Percentiles rank a stretch among this genome's conserved stretches.
These are phyloP conservation scores for Neosilurus hyrtlii DNA, from an alignment of 2,797 vertebrate genomes.

Conservation along the genomic window DNA sequence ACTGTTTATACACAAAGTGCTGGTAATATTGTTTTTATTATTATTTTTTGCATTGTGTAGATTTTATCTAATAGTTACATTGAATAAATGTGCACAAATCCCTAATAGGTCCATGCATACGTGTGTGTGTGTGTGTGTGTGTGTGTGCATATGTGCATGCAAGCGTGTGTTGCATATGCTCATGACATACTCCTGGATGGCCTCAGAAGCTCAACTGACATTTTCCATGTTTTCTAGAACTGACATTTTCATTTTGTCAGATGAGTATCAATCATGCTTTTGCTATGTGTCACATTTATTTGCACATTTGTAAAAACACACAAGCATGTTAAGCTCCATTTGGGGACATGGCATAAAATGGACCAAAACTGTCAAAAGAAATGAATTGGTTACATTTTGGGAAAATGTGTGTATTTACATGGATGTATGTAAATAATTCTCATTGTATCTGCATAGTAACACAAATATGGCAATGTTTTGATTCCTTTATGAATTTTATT, in stretches of 20 bases:
- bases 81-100: background rate
- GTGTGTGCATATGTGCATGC: background rate
- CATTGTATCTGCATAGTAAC: slow-evolving; percentile 20
- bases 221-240: slow-evolving; percentile 67
- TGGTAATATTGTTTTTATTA: background rate
- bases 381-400: slow-evolving; percentile 16
- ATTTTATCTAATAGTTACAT: background rate
- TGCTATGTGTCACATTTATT: slow-evolving; percentile 73
- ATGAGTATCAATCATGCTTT: slow-evolving; percentile 82
- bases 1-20: slow-evolving; percentile 8
- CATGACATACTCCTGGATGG: slow-evolving; percentile 6
- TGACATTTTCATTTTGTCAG: slow-evolving; percentile 80
- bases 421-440: background rate
- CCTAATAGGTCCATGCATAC: background rate
- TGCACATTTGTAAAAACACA: slow-evolving; percentile 65
- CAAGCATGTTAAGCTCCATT: slow-evolving; percentile 41
- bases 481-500: slow-evolving; percentile 1
- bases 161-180: background rate
- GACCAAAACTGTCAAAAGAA: slow-evolving; percentile 21
- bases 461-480: slow-evolving; percentile 1
- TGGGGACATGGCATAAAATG: slow-evolving; percentile 55
- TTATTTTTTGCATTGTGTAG: background rate
- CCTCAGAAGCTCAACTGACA: slow-evolving; percentile 66
- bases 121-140: background rate
- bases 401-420: background rate